These are phyloP conservation scores for Steinernema feltiae DNA, from an alignment of 1,140 invertebrate species.

Conservation along the genomic window DNA sequence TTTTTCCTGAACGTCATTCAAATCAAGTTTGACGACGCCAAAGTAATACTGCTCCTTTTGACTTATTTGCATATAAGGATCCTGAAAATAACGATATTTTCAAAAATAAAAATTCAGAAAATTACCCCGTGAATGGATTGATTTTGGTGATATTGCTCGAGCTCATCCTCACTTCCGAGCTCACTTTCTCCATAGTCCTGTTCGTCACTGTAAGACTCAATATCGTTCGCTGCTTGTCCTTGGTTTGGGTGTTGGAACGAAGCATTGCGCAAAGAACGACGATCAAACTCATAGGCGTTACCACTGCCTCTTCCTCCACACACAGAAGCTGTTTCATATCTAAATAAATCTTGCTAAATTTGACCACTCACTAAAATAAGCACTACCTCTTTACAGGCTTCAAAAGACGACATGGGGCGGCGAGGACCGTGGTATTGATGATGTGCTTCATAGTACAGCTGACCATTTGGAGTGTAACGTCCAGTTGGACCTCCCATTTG, in stretches of 20 bases:
- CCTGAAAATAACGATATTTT: neutral
- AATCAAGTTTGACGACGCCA: too few species aligned
- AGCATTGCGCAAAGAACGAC: neutral
- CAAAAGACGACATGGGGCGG: too few species aligned
- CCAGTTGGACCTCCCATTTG: neutral
- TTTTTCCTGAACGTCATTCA: too few species aligned
- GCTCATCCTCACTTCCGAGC: neutral
- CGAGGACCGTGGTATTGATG: too few species aligned
- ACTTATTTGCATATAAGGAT: neutral
- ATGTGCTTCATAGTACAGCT: neutral
- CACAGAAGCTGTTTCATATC: neutral
- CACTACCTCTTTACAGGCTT: neutral
- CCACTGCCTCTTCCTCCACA: neutral
- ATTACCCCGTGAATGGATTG: neutral
- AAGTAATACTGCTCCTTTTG: neutral
- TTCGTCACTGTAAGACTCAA: neutral
- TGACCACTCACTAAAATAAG: neutral
- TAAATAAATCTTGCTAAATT: neutral
- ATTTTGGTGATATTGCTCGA: neutral
- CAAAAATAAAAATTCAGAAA: neutral
- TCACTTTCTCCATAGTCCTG: neutral
- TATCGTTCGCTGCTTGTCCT: neutral
- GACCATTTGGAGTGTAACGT: neutral
- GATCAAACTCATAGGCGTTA: neutral
- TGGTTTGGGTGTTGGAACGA: neutral